These are phyloP conservation scores for Amphiura filiformis DNA, from an alignment of 35 echinoderm and acorn worm genomes.

Conservation along the genomic window DNA sequence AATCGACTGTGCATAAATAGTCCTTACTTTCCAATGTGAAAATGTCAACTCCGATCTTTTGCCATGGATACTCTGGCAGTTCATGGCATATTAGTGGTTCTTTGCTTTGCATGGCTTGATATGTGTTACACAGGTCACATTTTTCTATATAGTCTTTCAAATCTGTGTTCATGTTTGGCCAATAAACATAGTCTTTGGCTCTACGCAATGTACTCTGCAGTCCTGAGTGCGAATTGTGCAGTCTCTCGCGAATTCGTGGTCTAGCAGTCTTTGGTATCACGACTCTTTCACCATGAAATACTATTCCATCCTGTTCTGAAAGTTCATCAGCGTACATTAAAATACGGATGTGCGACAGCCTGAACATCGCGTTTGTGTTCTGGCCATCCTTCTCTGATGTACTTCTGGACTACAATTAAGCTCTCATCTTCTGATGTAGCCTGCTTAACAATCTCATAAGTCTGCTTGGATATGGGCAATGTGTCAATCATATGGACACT, in stretches of 20 bases:
- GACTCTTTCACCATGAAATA: conserved; percentile 17
- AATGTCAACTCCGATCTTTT: conserved; percentile 42
- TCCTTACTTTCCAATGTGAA: conserved; percentile 46
- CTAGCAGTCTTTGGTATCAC: conserved; percentile 19
- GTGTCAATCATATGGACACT: conserved; percentile 44
- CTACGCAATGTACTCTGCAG: conserved; percentile 44
- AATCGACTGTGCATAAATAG: conserved; percentile 63
- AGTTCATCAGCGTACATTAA: conserved; percentile 45
- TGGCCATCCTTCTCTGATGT: conserved; percentile 36
- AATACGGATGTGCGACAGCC: conserved; percentile 14
- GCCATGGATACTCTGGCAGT: conserved; percentile 61
- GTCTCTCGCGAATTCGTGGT: conserved; percentile 12
- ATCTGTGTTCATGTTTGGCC: conserved; percentile 59
- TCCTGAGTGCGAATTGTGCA: conserved; percentile 57
- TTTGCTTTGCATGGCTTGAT: conserved; percentile 23
- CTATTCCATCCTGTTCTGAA: conserved; percentile 22
- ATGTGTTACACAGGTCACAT: conserved; percentile 34
- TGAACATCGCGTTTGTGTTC: conserved; percentile 20
- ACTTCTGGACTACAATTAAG: conserved; percentile 15
- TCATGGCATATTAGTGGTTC: conserved; percentile 42
- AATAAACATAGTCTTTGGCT: conserved; percentile 56
- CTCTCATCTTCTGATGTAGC: conserved; percentile 35
- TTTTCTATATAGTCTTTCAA: conserved; percentile 18
- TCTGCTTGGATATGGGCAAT: neutral
- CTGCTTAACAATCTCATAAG: conserved; percentile 14